Conservation (phyloP, 2,113 vertebrate genomes). For the Neolamprologus variostigma region DNA sequence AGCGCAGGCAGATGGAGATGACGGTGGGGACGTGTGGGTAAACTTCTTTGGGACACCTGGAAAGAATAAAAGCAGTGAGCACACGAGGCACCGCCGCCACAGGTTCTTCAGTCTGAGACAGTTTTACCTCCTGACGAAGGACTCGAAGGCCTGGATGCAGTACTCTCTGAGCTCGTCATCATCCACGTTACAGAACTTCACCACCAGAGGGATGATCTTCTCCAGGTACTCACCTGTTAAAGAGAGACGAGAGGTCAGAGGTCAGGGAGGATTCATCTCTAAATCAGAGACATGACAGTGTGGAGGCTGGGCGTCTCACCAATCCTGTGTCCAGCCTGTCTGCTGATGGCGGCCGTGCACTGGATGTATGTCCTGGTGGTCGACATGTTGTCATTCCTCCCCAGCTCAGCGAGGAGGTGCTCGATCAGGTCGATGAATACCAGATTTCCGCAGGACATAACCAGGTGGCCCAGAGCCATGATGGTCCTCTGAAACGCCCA, state of each 20-base stretch:
- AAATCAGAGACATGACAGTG: neutral
- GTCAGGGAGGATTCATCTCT: neutral
- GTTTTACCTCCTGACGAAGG: slow-evolving; percentile 89
- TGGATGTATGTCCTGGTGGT: slow-evolving; percentile 99
- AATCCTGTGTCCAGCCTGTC: slow-evolving; percentile 96
- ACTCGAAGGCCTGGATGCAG: slow-evolving; percentile 99
- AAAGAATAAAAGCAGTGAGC: neutral
- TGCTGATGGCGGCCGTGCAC: slow-evolving; percentile 97
- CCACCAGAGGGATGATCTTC: slow-evolving; percentile 98
- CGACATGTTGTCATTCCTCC: slow-evolving; percentile 98
- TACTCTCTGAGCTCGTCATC: slow-evolving; percentile 96
- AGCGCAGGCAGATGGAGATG: slow-evolving; percentile 97
- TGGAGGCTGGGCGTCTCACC: slow-evolving; percentile 71
- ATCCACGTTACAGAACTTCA: slow-evolving; percentile 97
- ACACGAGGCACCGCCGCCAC: neutral
- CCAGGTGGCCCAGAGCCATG: slow-evolving; percentile 96
- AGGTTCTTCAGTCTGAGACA: neutral
- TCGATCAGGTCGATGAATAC: slow-evolving; percentile 98
- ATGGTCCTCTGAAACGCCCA: slow-evolving; percentile 80
- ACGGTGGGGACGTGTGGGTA: slow-evolving; percentile 95
- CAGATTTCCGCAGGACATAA: slow-evolving; percentile 98
- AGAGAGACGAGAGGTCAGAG: neutral
- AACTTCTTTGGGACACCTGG: slow-evolving; percentile 96
- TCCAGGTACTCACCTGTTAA: slow-evolving; percentile 91
- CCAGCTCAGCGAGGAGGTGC: slow-evolving; percentile 92